These are phyloP conservation scores for Acleris holmiana DNA, from an alignment of 2,888 invertebrate genomes.

Conservation along the genomic window DNA sequence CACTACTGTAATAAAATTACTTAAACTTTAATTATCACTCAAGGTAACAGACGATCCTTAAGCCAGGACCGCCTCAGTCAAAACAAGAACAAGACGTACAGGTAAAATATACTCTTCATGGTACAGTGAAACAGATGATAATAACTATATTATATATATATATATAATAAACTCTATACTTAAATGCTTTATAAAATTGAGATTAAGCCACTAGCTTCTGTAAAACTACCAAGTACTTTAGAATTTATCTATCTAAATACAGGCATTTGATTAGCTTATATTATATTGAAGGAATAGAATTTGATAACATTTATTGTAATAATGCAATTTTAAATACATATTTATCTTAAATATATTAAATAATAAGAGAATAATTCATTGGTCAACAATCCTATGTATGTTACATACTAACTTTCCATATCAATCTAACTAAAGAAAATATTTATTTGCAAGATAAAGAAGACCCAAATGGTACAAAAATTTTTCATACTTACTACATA, in stretches of 20 bases:
- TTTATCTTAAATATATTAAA: slow-evolving; percentile 16
- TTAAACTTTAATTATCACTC: slow-evolving; percentile 73
- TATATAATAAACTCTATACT: slow-evolving; percentile 20
- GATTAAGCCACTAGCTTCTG: slow-evolving; percentile 57
- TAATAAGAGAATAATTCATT: slow-evolving; percentile 37
- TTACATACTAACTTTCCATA: slow-evolving; percentile 45
- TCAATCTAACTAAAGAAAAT: background rate
- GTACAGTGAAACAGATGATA: slow-evolving; percentile 43
- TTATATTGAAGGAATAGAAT: slow-evolving; percentile 49
- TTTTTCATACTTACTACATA: slow-evolving; percentile 17
- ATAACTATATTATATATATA: slow-evolving; percentile 40
- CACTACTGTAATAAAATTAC: slow-evolving; percentile 70
- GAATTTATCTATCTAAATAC: slow-evolving; percentile 49
- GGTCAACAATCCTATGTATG: slow-evolving; percentile 44
- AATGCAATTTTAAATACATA: slow-evolving; percentile 41
- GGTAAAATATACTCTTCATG: slow-evolving; percentile 36
- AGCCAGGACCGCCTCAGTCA: slow-evolving; percentile 63
- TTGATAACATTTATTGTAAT: slow-evolving; percentile 45
- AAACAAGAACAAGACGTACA: slow-evolving; percentile 55
- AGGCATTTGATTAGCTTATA: slow-evolving; percentile 47
- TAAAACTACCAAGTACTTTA: slow-evolving; percentile 45
- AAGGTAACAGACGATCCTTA: slow-evolving; percentile 67
- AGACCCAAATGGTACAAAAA: slow-evolving; percentile 1
- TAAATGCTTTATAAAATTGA: slow-evolving; percentile 48
- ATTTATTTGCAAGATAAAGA: background rate